Conservation (phyloP, 2,797 vertebrate species). For the Parambassis ranga region DNA sequence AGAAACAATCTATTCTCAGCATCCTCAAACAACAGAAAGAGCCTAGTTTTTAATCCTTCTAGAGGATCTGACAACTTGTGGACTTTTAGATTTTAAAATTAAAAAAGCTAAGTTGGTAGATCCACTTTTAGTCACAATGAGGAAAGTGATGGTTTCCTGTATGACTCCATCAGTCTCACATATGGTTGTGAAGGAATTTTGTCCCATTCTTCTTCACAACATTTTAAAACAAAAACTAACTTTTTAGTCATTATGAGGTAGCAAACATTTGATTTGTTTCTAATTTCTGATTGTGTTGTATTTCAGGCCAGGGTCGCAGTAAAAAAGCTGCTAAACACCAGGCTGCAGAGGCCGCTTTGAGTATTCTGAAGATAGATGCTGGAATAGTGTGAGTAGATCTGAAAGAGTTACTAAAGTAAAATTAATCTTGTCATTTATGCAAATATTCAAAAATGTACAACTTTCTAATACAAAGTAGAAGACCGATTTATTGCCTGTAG, state of each 20-base stretch:
- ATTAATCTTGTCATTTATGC: not conserved
- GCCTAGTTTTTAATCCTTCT: no score
- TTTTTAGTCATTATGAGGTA: no score
- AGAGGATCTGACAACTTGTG: not conserved
- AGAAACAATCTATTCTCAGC: constrained; percentile 4
- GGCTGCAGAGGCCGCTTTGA: constrained; percentile 87
- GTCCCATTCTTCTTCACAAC: no score
- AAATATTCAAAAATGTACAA: not conserved
- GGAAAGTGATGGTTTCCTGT: no score
- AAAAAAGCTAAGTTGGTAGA: no score
- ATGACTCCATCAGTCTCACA: no score
- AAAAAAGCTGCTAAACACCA: constrained; percentile 92
- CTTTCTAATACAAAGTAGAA: no score
- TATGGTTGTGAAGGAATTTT: no score
- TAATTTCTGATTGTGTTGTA: not conserved
- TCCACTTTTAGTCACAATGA: no score
- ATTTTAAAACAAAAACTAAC: no score
- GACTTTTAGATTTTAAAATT: not conserved
- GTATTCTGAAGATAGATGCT: constrained; percentile 78
- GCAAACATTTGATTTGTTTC: no score
- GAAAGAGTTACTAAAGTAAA: not conserved
- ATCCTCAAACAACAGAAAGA: not conserved
- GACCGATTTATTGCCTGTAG: no score
- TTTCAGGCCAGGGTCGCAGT: constrained; percentile 86
- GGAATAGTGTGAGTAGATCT: constrained; percentile 72